These are phyloP conservation scores for Leptopilina boulardi DNA, from an alignment of 1,140 invertebrate genomes.

Conservation along the genomic window DNA sequence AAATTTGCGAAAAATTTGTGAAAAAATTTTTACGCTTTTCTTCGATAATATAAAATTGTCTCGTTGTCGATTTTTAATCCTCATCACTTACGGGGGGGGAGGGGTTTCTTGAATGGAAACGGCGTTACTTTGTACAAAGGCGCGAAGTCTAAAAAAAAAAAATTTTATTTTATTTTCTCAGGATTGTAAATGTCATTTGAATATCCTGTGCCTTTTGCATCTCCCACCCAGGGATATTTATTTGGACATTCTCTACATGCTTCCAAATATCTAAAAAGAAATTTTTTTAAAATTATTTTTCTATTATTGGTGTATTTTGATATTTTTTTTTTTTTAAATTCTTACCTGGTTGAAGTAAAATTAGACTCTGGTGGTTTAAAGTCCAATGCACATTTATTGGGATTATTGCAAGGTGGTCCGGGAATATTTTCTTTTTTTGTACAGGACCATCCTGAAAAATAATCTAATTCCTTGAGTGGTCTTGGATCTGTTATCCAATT, in stretches of 20 bases:
- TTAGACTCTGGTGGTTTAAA: conserved; percentile 87
- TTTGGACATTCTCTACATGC: conserved; percentile 91
- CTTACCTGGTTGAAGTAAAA: conserved; percentile 84
- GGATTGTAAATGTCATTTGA: conserved; percentile 88
- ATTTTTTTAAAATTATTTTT: conserved; percentile 32
- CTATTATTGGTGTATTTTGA: neutral
- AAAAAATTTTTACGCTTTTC: too few species aligned
- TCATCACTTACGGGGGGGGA: conserved; percentile 31
- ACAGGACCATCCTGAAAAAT: conserved; percentile 89
- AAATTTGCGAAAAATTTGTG: too few species aligned
- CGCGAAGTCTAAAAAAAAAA: neutral
- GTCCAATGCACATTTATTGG: conserved; percentile 89
- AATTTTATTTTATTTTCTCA: conserved; percentile 69
- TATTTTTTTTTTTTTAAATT: conserved; percentile 5
- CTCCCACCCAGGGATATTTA: conserved; percentile 91
- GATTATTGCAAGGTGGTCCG: conserved; percentile 85
- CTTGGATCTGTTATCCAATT: conserved; percentile 94
- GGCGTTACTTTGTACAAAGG: conserved; percentile 29
- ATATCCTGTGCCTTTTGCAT: conserved; percentile 88
- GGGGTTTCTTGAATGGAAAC: neutral
- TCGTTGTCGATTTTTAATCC: conserved; percentile 39
- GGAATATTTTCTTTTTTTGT: conserved; percentile 83
- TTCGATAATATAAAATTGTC: too few species aligned
- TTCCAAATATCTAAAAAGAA: conserved; percentile 85
- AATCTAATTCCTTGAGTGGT: conserved; percentile 81